Evolutionary conservation across 2,888 invertebrate genomes (phyloP).

Genomic region (Pimpla rufipes): DNA sequence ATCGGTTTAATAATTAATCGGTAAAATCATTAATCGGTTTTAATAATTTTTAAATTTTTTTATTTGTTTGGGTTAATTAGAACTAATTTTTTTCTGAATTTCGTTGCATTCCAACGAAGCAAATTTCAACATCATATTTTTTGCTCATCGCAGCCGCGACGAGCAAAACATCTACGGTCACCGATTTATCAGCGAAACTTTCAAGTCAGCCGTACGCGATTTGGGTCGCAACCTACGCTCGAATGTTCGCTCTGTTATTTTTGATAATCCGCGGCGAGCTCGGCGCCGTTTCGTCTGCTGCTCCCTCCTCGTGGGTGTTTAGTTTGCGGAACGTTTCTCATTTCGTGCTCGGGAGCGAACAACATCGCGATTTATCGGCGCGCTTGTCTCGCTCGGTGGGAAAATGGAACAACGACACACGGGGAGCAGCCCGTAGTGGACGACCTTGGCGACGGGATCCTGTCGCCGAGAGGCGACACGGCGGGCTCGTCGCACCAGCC

Average conservation of each 20-base stretch:
- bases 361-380: constrained; percentile 50
- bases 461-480: constrained; percentile 64
- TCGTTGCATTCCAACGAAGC: too few relatives aligned
- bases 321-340: constrained; percentile 50
- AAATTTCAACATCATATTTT: too few relatives aligned
- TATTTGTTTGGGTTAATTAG: too few relatives aligned
- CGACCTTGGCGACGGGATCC: constrained; percentile 79
- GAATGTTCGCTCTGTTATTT: neutral
- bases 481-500: constrained; percentile 42
- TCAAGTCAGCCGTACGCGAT: too few relatives aligned
- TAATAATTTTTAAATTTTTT: too few relatives aligned
- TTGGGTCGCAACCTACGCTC: too few relatives aligned
- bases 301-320: neutral
- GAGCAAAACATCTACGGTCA: too few relatives aligned
- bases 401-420: constrained; percentile 76
- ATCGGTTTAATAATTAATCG: too few relatives aligned
- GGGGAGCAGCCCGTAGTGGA: constrained; percentile 69
- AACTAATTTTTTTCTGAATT: too few relatives aligned
- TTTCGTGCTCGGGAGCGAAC: neutral
- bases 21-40: too few relatives aligned
- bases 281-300: constrained; percentile 26
- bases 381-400: constrained; percentile 66
- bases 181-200: too few relatives aligned
- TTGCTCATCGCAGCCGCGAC: too few relatives aligned
- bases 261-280: neutral